Evolutionary conservation across 1,140 invertebrate genomes (phyloP).

Genomic region (Cydia pomonella): DNA sequence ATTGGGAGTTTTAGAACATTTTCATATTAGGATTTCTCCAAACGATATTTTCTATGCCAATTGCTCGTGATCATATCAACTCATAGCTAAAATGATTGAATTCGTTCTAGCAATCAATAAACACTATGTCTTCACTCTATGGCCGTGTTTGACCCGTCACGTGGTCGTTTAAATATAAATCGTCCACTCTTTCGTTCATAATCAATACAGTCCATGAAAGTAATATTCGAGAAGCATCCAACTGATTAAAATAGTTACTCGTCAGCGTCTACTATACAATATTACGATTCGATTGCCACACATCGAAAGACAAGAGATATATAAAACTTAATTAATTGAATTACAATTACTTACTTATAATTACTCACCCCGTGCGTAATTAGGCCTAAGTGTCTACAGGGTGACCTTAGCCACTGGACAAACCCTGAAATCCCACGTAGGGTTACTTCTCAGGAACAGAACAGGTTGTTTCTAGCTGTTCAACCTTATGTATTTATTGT

Average conservation of each 20-base stretch:
- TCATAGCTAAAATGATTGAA: conserved; percentile 11
- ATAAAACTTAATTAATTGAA: neutral
- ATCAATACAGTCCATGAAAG: neutral
- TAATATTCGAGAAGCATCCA: conserved; percentile 25
- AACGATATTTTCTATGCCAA: neutral
- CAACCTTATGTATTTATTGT: no score
- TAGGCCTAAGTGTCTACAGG: no score
- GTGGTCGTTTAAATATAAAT: conserved; percentile 11
- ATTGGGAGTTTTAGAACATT: no score
- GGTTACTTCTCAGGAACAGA: no score
- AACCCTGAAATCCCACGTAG: no score
- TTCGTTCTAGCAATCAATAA: conserved; percentile 28
- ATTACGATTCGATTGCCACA: neutral
- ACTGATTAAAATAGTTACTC: neutral
- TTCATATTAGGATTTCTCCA: no score
- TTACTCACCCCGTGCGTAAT: no score
- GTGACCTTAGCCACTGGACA: no score
- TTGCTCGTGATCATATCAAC: neutral
- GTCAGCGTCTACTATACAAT: neutral
- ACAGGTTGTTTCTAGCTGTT: no score
- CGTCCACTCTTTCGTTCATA: conserved; percentile 9
- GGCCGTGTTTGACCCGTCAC: conserved; percentile 20
- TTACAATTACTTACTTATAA: no score
- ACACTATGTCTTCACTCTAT: conserved; percentile 18
- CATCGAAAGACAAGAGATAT: neutral